phyloP scores from a whole-genome alignment of 2,888 invertebrate genomes.

The Cepaea hortensis region DNA sequence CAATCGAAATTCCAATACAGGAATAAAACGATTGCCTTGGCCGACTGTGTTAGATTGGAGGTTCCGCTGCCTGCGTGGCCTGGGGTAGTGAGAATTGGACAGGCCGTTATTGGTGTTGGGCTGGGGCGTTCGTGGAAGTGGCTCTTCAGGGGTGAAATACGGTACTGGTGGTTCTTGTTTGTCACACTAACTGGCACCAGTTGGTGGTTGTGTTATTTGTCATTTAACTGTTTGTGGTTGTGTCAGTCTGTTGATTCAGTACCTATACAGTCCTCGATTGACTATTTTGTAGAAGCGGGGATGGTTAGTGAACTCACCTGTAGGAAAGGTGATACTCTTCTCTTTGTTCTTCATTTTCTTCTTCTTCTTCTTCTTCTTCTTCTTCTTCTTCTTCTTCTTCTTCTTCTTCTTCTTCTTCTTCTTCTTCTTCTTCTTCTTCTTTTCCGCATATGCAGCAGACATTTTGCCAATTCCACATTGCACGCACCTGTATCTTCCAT shows the following conservation, averaged over 20 bases:
- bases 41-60: no score
- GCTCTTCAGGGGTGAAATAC: neutral
- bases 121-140: neutral
- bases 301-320: no score
- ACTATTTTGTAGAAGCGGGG: no score
- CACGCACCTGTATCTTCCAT: no score
- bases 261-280: no score
- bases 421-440: neutral
- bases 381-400: neutral
- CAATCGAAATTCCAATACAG: conserved; percentile 33
- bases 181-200: neutral
- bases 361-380: neutral
- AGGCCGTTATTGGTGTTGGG: neutral
- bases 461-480: no score
- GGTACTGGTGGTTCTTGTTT: neutral
- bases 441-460: neutral
- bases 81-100: neutral
- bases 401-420: neutral
- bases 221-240: no score
- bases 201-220: no score
- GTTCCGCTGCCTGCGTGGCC: neutral
- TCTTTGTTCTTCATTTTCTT: neutral
- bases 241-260: no score
- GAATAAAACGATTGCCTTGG: neutral
- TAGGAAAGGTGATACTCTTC: no score